Evolutionary conservation across 2,888 invertebrate species (phyloP), one percentile per base, ranked within the genome.

Genomic region (Polydrusus pterygomalis): DNA sequence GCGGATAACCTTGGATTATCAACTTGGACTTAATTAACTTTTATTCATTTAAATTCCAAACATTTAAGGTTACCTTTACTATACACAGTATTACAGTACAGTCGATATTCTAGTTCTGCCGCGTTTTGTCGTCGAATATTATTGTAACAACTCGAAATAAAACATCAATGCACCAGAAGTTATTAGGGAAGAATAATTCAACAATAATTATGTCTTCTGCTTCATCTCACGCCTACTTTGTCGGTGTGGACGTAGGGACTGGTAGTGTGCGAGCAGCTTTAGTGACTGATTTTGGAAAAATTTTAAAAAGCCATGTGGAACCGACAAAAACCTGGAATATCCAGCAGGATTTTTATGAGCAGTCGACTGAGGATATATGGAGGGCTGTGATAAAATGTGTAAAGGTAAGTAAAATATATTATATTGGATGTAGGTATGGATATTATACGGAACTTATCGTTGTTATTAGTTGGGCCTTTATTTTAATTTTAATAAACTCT

Each of bases 221-320:
- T 60, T 54, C 64, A 62, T 58, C 70, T 8, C 38, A 49, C 34
- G 56, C 80, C 10, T 93, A 91, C 86, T 95, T 94, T 85, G 89
- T 96, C 83, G 96, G 96, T 74, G 95, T 98, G 11, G 98, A 98
- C 88, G 97, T 98, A 47, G 98, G 98, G 6, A 97, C 97, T 1
- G 94, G 94, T 13, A 97, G 97, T 88, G 96, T 92, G 0, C 89
- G 98, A 79, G 97, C 96, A 8, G 97, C 95, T 3, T 88, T 98
- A 43, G 94, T 97, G 5, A 88, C 91, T 69, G 87, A 89, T 7
- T 86, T 88, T 69, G 97, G 97, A 1, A 91, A 91, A 47, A 47
- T 47, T 47, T 56, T 45, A 77, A 95, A 95, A 89, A 90, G 90
- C 56, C 89, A 93, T 17, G 91, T 92, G 0, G 90, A 91, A 84